Conservation (phyloP, 2,113 vertebrate genomes). For the Sinocyclocheilus maitianheensis region DNA sequence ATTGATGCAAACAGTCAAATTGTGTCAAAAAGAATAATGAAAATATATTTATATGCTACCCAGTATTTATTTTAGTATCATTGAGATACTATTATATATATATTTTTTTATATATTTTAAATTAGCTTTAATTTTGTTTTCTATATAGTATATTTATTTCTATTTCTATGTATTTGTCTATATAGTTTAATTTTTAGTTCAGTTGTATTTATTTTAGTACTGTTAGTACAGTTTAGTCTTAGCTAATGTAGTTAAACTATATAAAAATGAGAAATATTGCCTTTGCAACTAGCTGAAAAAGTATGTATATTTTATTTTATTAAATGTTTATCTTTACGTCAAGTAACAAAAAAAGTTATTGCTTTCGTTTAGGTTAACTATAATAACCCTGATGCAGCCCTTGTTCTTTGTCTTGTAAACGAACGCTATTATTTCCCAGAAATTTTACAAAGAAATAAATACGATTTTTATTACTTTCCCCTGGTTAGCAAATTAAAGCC, state of each 20-base stretch:
- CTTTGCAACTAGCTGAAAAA: not conserved
- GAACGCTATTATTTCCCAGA: constrained; percentile 58
- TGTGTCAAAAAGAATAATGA: not conserved
- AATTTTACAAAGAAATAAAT: constrained; percentile 60
- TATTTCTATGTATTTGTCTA: not conserved
- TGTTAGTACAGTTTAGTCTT: not conserved
- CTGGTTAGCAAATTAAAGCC: constrained; percentile 66
- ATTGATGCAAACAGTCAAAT: not conserved
- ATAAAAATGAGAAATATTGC: not conserved
- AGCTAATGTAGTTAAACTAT: not conserved
- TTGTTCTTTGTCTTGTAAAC: constrained; percentile 53
- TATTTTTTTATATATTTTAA: not conserved
- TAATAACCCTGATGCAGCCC: not conserved
- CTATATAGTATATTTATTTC: not conserved
- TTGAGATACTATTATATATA: not conserved
- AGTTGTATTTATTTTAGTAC: not conserved
- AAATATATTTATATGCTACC: not conserved
- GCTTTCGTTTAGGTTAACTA: not conserved
- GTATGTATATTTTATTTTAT: not conserved
- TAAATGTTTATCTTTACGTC: not conserved
- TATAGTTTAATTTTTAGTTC: not conserved
- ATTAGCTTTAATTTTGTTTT: not conserved
- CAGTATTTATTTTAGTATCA: not conserved
- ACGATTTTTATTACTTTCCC: constrained; percentile 67
- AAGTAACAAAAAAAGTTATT: not conserved